These are phyloP conservation scores for Ditylenchus dipsaci DNA, from an alignment of 1,140 invertebrate genomes.

Conservation along the genomic window DNA sequence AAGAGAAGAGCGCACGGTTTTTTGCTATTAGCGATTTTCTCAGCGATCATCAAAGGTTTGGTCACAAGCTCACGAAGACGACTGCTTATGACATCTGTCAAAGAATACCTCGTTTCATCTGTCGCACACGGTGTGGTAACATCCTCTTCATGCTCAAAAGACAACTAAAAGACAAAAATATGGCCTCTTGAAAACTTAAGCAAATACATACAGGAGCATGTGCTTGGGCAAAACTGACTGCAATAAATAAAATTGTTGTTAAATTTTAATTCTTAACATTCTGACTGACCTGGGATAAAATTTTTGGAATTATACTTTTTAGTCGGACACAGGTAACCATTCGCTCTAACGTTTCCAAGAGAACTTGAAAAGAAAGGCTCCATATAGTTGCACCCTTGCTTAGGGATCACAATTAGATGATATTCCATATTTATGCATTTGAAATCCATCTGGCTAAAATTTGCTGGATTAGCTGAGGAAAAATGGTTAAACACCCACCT, in stretches of 20 bases:
- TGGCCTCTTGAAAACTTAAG: too few species aligned
- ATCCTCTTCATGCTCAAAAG: too few species aligned
- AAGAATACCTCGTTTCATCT: neutral
- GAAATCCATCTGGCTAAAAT: too few species aligned
- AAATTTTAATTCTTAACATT: neutral
- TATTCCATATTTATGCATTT: too few species aligned
- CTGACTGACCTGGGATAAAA: conserved; percentile 13
- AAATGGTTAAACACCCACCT: too few species aligned
- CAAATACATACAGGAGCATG: too few species aligned
- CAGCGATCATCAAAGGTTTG: neutral
- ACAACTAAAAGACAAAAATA: too few species aligned
- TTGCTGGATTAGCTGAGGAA: too few species aligned
- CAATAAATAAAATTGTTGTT: neutral
- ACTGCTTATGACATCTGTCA: neutral
- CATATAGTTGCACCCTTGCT: conserved; percentile 2
- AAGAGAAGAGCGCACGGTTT: neutral
- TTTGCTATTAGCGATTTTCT: neutral
- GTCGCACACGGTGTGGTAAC: neutral
- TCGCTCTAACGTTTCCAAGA: conserved; percentile 18
- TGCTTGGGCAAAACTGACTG: too few species aligned
- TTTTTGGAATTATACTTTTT: conserved; percentile 18
- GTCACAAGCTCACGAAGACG: neutral
- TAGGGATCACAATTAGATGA: neutral
- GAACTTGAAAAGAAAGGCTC: conserved; percentile 29
- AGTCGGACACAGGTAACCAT: conserved; percentile 18